phyloP scores from a whole-genome alignment of 64 coral and sea anemone genomes.

The Actinia equina region DNA sequence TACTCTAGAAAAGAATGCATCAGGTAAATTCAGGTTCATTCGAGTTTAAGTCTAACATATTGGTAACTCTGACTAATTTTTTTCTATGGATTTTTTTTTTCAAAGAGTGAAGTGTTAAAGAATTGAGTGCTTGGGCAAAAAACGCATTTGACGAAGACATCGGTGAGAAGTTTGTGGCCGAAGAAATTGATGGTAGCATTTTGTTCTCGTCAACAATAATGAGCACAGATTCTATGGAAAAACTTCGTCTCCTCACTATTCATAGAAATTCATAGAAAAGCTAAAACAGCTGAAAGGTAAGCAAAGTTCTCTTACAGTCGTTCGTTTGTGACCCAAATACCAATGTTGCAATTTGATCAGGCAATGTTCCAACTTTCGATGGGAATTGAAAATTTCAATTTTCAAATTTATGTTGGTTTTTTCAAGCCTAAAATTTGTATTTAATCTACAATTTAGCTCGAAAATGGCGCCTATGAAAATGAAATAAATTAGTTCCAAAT shows the following conservation, averaged over 20 bases:
- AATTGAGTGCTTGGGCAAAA: slow-evolving; percentile 51
- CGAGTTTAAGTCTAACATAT: neutral
- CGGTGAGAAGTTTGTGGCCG: slow-evolving; percentile 54
- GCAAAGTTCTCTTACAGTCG: neutral
- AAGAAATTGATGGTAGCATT: slow-evolving; percentile 53
- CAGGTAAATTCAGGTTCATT: neutral
- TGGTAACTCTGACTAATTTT: neutral
- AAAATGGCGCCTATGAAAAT: neutral
- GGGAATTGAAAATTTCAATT: neutral
- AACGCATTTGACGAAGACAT: slow-evolving; percentile 37
- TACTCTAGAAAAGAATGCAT: slow-evolving; percentile 4
- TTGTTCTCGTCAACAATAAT: slow-evolving; percentile 44
- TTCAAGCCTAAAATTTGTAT: neutral
- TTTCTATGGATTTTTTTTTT: slow-evolving; percentile 2
- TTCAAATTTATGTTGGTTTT: neutral
- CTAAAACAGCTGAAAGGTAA: slow-evolving; percentile 29
- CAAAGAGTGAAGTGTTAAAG: slow-evolving; percentile 48
- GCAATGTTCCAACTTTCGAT: neutral
- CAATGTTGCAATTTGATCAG: slow-evolving; percentile 4
- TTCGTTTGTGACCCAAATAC: neutral
- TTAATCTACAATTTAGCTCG: neutral
- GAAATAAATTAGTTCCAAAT: neutral
- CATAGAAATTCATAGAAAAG: slow-evolving; percentile 46
- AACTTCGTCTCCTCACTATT: slow-evolving; percentile 40
- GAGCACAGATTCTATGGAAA: slow-evolving; percentile 42